phyloP scores from a whole-genome alignment of 2,888 invertebrate species.

The Frankliniella intonsa region DNA sequence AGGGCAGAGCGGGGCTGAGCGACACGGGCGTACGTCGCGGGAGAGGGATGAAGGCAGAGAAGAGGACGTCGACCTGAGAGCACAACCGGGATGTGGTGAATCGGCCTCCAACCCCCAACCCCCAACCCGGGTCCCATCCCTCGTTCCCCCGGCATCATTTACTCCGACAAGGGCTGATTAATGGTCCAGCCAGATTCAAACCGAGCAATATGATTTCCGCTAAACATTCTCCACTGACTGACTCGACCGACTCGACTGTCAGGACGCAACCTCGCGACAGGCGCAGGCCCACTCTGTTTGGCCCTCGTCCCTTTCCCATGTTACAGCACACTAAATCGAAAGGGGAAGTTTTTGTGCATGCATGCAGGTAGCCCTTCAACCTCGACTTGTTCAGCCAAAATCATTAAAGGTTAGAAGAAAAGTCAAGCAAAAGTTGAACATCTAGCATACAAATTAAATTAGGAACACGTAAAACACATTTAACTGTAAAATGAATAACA shows the following conservation, averaged over 20 bases:
- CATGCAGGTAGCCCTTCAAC: too few relatives aligned
- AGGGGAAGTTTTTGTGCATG: too few relatives aligned
- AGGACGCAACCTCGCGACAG: not conserved
- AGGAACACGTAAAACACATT: not conserved
- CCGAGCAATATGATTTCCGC: not conserved
- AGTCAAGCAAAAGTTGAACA: too few relatives aligned
- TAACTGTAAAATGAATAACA: not conserved
- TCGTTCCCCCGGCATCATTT: not conserved
- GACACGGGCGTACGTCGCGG: not conserved
- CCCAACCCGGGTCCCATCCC: not conserved
- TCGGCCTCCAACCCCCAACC: not conserved
- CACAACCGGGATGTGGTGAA: not conserved
- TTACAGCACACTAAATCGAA: not conserved
- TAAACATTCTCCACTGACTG: not conserved
- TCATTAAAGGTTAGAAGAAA: too few relatives aligned
- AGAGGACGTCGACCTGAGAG: not conserved
- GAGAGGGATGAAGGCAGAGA: not conserved
- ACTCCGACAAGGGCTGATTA: constrained; percentile 7
- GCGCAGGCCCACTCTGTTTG: not conserved
- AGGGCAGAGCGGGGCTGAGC: not conserved
- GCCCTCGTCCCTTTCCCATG: not conserved
- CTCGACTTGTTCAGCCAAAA: too few relatives aligned
- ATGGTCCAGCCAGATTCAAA: not conserved
- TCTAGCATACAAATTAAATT: too few relatives aligned
- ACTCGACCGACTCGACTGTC: too few relatives aligned